Percentiles rank a stretch among this genome's conserved stretches.
Conservation (phyloP, 2,797 vertebrate species). For the Rhabdophis nuchalis region DNA sequence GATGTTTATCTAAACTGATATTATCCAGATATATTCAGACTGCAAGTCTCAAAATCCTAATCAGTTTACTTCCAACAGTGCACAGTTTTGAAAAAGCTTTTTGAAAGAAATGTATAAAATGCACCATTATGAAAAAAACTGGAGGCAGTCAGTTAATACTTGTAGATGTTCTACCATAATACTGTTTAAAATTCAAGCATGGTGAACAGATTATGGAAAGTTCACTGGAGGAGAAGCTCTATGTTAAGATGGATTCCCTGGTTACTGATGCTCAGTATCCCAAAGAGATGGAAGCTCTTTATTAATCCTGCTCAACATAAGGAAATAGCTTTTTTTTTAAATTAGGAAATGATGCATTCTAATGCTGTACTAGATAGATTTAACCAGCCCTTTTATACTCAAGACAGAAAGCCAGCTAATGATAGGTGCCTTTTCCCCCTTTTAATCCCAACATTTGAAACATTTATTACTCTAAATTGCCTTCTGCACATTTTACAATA, state of each 20-base stretch:
- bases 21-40: background rate
- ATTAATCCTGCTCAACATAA: accelerated
- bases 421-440: background rate
- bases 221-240: background rate
- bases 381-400: conserved; percentile 5
- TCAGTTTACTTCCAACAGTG: background rate
- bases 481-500: conserved; percentile 41
- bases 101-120: background rate
- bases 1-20: background rate
- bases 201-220: background rate
- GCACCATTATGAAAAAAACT: background rate
- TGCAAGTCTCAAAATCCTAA: background rate
- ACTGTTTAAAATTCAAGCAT: background rate
- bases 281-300: accelerated
- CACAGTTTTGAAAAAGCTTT: background rate
- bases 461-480: conserved; percentile 55
- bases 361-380: background rate
- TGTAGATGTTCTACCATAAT: no score
- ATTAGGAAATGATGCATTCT: background rate
- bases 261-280: background rate
- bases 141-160: background rate
- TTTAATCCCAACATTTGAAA: conserved; percentile 30
- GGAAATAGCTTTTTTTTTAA: background rate
- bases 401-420: conserved; percentile 7
- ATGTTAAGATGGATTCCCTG: background rate